phyloP scores from a whole-genome alignment of 2,797 vertebrate genomes.

The Cirrhinus molitorella region DNA sequence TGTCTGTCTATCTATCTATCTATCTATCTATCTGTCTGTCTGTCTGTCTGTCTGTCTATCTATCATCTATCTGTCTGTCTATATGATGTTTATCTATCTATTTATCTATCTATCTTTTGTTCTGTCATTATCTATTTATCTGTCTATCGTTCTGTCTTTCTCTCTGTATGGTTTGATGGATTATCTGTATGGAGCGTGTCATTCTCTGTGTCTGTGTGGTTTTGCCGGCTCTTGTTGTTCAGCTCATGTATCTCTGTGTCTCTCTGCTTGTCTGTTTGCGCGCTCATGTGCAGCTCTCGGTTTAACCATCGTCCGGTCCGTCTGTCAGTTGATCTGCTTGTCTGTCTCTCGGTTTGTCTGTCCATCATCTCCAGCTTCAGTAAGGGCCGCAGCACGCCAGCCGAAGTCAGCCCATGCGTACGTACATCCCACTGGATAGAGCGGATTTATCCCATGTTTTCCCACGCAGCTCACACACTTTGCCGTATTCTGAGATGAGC shows the following conservation, averaged over 20 bases:
- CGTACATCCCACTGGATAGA: conserved; percentile 51
- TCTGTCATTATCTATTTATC: neutral
- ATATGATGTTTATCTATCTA: neutral
- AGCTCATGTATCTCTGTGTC: neutral
- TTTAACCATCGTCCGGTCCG: neutral
- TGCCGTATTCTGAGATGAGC: conserved; percentile 52
- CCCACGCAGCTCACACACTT: conserved; percentile 53
- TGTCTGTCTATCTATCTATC: neutral
- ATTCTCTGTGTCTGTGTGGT: neutral
- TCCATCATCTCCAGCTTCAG: conserved; percentile 57
- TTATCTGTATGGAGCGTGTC: neutral
- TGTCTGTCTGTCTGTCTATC: neutral
- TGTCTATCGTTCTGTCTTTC: neutral
- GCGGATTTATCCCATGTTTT: conserved; percentile 67
- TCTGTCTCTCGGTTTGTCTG: conserved; percentile 52
- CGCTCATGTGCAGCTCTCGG: neutral
- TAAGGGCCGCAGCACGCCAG: conserved; percentile 40
- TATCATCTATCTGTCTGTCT: rapidly evolving
- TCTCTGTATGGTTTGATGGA: neutral
- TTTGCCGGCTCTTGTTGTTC: neutral
- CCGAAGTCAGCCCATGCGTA: conserved; percentile 44
- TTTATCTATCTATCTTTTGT: neutral
- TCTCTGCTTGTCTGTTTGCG: conserved; percentile 3
- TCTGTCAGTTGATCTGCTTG: conserved; percentile 35
- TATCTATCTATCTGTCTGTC: neutral